Percentiles rank a stretch among this genome's conserved stretches.
These are phyloP conservation scores for Pseudopodoces humilis DNA, from an alignment of 2,113 vertebrate genomes.

Conservation along the genomic window DNA sequence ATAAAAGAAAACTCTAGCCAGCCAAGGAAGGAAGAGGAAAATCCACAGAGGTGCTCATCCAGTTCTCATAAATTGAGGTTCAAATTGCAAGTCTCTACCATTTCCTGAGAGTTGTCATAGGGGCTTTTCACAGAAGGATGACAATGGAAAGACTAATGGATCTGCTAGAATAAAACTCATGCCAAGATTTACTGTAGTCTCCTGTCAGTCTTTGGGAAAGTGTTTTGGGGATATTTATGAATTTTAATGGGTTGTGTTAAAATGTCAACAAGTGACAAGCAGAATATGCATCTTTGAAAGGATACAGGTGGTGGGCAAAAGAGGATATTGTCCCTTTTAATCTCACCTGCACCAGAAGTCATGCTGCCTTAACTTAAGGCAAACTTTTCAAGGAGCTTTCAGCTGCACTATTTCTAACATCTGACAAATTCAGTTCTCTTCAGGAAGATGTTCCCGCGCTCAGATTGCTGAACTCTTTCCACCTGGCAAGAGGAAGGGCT, in stretches of 20 bases:
- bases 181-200: background rate
- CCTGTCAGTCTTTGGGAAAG: background rate
- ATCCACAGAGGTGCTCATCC: background rate
- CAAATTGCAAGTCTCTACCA: background rate
- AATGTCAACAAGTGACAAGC: background rate
- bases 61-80: background rate
- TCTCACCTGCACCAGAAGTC: background rate
- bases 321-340: background rate
- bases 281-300: background rate
- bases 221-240: background rate
- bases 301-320: background rate
- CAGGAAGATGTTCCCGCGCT: background rate
- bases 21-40: background rate
- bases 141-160: background rate
- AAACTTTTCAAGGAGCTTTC: background rate
- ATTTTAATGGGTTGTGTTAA: background rate
- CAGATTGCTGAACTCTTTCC: constrained; percentile 14
- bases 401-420: background rate
- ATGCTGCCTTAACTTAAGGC: background rate
- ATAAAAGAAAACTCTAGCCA: background rate
- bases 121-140: background rate
- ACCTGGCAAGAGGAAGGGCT: background rate
- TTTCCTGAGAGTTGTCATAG: background rate
- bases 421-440: background rate
- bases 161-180: background rate